These are phyloP conservation scores for Dioctria linearis DNA, from an alignment of 2,888 invertebrate genomes.

Conservation along the genomic window DNA sequence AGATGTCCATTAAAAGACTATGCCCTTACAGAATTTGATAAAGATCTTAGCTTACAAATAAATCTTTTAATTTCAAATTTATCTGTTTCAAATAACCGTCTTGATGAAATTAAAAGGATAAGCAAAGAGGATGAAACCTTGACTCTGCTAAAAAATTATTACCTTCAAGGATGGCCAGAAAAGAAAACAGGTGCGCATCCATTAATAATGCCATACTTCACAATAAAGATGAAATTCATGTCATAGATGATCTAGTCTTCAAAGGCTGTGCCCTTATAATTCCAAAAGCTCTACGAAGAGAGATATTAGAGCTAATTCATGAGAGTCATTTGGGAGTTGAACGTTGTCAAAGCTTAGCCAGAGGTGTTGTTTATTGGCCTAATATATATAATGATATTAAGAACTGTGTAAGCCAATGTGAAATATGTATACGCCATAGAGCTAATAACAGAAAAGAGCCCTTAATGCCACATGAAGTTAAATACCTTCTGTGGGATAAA, in stretches of 20 bases:
- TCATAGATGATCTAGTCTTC: conserved; percentile 55
- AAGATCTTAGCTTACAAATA: too few species aligned
- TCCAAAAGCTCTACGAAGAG: conserved; percentile 58
- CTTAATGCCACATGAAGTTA: conserved; percentile 26
- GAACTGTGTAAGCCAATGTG: conserved; percentile 31
- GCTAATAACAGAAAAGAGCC: conserved; percentile 56
- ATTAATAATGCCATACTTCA: conserved; percentile 18
- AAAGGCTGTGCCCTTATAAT: conserved; percentile 58
- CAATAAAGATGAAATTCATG: conserved; percentile 55
- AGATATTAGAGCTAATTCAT: conserved; percentile 61
- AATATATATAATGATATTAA: conserved; percentile 44
- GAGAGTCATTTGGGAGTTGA: conserved; percentile 62
- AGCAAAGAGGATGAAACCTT: too few species aligned
- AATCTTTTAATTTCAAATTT: too few species aligned
- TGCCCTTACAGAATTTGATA: too few species aligned
- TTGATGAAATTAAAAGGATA: too few species aligned
- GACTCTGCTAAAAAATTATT: conserved; percentile 3
- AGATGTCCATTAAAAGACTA: too few species aligned
- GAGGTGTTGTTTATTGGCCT: conserved; percentile 61
- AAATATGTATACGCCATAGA: conserved; percentile 59
- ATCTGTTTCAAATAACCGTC: too few species aligned
- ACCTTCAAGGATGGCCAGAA: background rate
- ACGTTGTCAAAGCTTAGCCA: conserved; percentile 60
- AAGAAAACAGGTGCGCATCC: background rate
- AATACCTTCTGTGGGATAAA: conserved; percentile 47